A percentile compares a stretch with the other conserved stretches of the same genome.
phyloP scores from a whole-genome alignment of 2,797 vertebrate species.

The Nyctibius grandis region DNA sequence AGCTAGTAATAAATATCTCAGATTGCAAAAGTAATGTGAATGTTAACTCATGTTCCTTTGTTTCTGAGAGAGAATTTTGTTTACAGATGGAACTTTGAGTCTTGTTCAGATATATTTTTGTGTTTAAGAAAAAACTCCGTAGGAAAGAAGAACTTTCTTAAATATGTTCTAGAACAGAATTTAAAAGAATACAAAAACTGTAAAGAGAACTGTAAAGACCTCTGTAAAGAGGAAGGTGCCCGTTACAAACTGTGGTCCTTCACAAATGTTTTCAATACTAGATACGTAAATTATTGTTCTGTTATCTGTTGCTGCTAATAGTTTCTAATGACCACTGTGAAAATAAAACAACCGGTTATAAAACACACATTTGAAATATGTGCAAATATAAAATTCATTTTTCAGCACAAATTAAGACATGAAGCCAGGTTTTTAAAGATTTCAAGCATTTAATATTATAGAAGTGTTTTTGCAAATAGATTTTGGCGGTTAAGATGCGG shows the following conservation, averaged over 20 bases:
- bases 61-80: neutral
- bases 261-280: neutral
- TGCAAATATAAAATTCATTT: neutral
- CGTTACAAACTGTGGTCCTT: neutral
- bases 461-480: neutral
- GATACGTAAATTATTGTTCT: neutral
- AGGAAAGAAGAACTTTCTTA: neutral
- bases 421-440: neutral
- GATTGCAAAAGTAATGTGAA: neutral
- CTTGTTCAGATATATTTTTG: neutral
- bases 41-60: neutral
- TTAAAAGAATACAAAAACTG: neutral
- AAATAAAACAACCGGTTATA: neutral
- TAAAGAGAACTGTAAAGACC: neutral
- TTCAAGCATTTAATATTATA: neutral
- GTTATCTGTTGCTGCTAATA: neutral
- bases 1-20: neutral
- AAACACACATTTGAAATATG: neutral
- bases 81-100: neutral
- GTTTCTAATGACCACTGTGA: neutral
- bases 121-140: neutral
- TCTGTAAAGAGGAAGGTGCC: neutral
- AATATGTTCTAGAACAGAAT: neutral
- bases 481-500: conserved; percentile 10
- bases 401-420: neutral